Evolutionary conservation across 2,113 vertebrate genomes (phyloP), one percentile per base, ranked within the genome.

Genomic region (Anas platyrhynchos): DNA sequence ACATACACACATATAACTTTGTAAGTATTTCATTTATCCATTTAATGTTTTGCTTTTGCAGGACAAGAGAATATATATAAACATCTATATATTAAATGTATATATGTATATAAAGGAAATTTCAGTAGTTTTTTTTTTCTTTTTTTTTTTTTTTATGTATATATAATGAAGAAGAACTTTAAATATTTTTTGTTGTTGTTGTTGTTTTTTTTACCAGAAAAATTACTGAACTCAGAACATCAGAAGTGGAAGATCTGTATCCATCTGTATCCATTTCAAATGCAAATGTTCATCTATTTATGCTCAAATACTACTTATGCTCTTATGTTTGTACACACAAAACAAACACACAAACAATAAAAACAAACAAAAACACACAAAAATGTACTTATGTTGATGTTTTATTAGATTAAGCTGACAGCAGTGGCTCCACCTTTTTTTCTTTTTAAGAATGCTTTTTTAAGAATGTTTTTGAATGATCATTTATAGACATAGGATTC

Each of bases 1-100:
- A 13, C 5, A 36, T 15, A 32, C 1, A 3, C 13, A n/a, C 11
- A 17, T 43, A 26, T 17, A n/a, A 59, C 36, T 2, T 3, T 9
- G 41, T 21, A 1, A 36, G 7, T 10, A 50, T 9, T 20, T 81
- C 12, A 26, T 66, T 13, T 55, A 34, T 34, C 16, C 11, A 50
- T 50, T 43, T 43, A 32, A 43, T 58, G 20, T 38, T 48, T n/a
- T 73, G 18, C 46, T 32, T 22, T 34, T 56, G 34, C 7, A 8
- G 11, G 26, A 27, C 52, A 54, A 54, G 25, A 54, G 26, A n/a
- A n/a, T 54, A 54, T 26, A 54, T 54, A 54, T 27, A 54, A 14
- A 54, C 25, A 52, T 54, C 26, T 26, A 7, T 17, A 62, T 29
- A 27, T 44, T 21, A 76, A 34, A 48, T 46, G 21, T 25, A 15